Evolutionary conservation across 1,140 invertebrate genomes (phyloP).

Genomic region (Pogonomyrmex barbatus): DNA sequence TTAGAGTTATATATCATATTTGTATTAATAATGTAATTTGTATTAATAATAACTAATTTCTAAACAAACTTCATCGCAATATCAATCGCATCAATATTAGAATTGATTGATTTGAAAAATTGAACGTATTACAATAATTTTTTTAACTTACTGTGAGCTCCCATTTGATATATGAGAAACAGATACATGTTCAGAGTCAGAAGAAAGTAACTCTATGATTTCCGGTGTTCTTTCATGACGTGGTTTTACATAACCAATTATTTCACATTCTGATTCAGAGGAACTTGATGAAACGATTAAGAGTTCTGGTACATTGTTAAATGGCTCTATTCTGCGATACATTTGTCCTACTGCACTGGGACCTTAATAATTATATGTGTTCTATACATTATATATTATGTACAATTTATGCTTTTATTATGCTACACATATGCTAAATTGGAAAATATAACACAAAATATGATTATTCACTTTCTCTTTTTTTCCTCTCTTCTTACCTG

Average conservation of each 20-base stretch:
- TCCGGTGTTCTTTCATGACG: constrained; percentile 86
- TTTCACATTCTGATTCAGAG: constrained; percentile 78
- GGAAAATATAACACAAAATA: constrained; percentile 12
- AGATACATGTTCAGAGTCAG: constrained; percentile 77
- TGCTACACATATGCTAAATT: not conserved
- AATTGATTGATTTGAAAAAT: constrained; percentile 2
- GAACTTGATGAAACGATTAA: constrained; percentile 79
- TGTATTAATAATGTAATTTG: not conserved
- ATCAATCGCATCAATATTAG: not conserved
- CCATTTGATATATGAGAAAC: constrained; percentile 51
- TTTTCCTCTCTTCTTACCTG: constrained; percentile 65
- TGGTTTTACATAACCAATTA: constrained; percentile 87
- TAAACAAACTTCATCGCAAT: not conserved
- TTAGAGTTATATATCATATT: not conserved
- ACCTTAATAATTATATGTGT: constrained; percentile 68
- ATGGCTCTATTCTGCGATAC: constrained; percentile 64
- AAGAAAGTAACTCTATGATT: constrained; percentile 85
- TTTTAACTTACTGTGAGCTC: constrained; percentile 61
- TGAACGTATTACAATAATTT: not conserved
- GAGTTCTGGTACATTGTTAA: constrained; percentile 68
- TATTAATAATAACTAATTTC: not conserved
- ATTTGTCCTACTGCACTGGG: constrained; percentile 77
- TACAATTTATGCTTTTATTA: not conserved
- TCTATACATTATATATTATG: not conserved
- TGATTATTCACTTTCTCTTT: not conserved